Base-by-base conservation (phyloP, 1,140 invertebrate species). In the Drosophila kikkawai region DNA sequence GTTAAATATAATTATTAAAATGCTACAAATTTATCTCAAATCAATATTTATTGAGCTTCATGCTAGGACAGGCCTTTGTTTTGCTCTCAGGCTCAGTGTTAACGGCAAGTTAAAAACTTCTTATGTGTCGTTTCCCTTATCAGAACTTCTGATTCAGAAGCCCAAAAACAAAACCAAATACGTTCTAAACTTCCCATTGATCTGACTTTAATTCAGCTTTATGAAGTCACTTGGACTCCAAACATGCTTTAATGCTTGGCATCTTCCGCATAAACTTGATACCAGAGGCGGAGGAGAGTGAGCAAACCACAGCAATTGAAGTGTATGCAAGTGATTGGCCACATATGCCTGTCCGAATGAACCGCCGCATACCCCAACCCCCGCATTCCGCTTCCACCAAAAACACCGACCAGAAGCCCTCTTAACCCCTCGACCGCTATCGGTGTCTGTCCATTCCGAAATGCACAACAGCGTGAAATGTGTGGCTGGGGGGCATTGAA, bases 301-400 rank as follows among this genome's bases (percentile, higher is more conserved):
- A 37, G 41, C n/a, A 36, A 79, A 76, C 83, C 83, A 65, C 83
- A 86, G 41, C 75, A 76, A 82, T 86, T 82, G 76, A 87, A 87
- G 83, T 87, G 80, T 80, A 86, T 87, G 83, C 80, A 90, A 88
- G 85, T 81, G 84, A 88, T 88, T 88, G 84, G 85, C 78, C 84
- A 75, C 85, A 88, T 88, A 84, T 81, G 84, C 76, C 84, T 87
- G 77, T 84, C 84, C 70, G 75, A 78, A 67, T 61, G 58, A 79
- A 66, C 60, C 79, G 47, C 57, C 15, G 32, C 50, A 58, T 51
- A 50, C 50, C 67, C 58, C 44, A 36, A 26, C 51, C 57, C 3
- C 34, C 15, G 13, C 13, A 39, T n/a, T 39, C 22, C 47, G 4
- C 61, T 15, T 53, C 32, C 42, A 26, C 17, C 17, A 8, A 12